These are phyloP conservation scores for Equus przewalskii DNA, from an alignment of 2,113 vertebrate species.

Conservation along the genomic window DNA sequence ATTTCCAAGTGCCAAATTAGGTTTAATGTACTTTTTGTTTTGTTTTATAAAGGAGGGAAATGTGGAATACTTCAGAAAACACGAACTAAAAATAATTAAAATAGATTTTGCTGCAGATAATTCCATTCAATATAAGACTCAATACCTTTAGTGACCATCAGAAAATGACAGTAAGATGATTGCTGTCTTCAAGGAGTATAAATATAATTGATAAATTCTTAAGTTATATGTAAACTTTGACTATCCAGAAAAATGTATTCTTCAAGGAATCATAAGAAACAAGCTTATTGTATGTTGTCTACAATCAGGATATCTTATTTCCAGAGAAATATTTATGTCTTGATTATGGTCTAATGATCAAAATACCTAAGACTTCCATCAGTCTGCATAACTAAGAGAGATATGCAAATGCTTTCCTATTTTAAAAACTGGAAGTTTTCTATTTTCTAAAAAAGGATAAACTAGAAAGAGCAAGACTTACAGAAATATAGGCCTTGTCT, in stretches of 20 bases:
- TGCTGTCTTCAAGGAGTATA: background rate
- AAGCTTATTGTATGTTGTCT: background rate
- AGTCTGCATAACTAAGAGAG: background rate
- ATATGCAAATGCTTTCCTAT: background rate
- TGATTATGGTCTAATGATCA: background rate
- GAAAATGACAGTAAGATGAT: background rate
- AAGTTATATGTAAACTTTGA: background rate
- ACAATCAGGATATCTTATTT: background rate
- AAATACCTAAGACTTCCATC: conserved; percentile 19
- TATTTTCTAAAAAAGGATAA: background rate
- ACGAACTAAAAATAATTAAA: conserved; percentile 12
- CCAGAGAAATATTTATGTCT: conserved; percentile 36
- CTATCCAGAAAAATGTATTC: background rate
- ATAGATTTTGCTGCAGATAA: background rate
- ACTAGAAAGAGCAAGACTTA: conserved; percentile 32
- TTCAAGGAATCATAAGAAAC: background rate
- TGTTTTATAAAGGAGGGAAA: conserved; percentile 10
- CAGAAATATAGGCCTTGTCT: conserved; percentile 12
- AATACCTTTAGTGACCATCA: background rate
- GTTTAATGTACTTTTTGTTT: background rate
- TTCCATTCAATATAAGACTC: background rate
- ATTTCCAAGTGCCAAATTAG: background rate
- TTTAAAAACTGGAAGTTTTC: conserved; percentile 29
- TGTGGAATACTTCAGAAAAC: background rate
- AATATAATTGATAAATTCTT: background rate